These are phyloP conservation scores for Dicranocentrus wangi DNA, from an alignment of 2,888 invertebrate genomes.

Conservation along the genomic window DNA sequence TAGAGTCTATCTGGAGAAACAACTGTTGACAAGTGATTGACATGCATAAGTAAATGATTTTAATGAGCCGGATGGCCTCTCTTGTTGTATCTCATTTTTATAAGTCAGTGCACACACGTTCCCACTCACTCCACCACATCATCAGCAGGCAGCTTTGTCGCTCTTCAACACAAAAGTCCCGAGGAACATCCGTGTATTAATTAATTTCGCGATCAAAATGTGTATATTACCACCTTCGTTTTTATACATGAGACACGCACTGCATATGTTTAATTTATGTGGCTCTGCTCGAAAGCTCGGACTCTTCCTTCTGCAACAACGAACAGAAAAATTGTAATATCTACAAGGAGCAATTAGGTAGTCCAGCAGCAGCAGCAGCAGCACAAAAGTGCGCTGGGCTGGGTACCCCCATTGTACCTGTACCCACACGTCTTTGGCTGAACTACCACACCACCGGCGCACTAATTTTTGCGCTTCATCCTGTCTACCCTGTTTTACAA, in stretches of 20 bases:
- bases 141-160: too few species aligned
- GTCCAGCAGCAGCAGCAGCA: too few species aligned
- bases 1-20: conserved; percentile 7
- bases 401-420: too few species aligned
- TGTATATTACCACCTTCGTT: conserved; percentile 31
- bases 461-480: conserved; percentile 22
- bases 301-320: too few species aligned
- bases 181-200: conserved; percentile 56
- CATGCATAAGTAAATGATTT: conserved; percentile 31
- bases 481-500: conserved; percentile 51
- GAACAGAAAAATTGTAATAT: too few species aligned
- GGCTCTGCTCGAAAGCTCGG: too few species aligned
- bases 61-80: conserved; percentile 42
- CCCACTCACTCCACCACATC: not conserved
- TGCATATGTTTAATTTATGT: not conserved
- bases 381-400: too few species aligned
- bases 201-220: conserved; percentile 60
- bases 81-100: not conserved
- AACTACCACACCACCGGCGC: too few species aligned
- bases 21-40: conserved; percentile 43
- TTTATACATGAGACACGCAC: not conserved
- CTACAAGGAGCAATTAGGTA: too few species aligned
- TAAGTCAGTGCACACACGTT: conserved; percentile 14
- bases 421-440: too few species aligned
- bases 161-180: conserved; percentile 9